phyloP scores from a whole-genome alignment of 35 echinoderm and acorn worm species.

The Strongylocentrotus purpuratus region DNA sequence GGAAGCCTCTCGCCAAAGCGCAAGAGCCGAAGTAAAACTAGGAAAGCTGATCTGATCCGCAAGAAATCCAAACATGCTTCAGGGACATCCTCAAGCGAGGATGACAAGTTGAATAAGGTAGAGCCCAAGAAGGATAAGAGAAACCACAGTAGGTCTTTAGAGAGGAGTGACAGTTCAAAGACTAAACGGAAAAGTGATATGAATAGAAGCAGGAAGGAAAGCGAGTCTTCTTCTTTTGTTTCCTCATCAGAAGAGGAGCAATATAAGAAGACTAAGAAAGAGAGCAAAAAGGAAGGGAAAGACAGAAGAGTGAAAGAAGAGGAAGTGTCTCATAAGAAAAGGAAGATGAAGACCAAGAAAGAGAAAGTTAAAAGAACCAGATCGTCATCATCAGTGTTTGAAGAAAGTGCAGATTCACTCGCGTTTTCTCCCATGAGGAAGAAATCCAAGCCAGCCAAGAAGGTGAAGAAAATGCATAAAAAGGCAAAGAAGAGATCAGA shows the following conservation, averaged over 20 bases:
- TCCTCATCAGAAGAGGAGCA: background rate
- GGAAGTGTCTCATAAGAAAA: background rate
- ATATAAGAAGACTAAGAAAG: background rate
- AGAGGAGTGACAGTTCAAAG: background rate
- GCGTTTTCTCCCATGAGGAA: background rate
- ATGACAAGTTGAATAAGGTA: background rate
- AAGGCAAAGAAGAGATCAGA: slow-evolving; percentile 4
- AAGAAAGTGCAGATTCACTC: slow-evolving; percentile 21
- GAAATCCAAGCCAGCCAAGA: background rate
- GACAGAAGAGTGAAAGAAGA: background rate
- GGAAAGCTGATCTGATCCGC: slow-evolving; percentile 33
- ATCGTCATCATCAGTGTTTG: slow-evolving; percentile 9
- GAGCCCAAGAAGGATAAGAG: background rate
- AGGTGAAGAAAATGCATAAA: slow-evolving; percentile 12
- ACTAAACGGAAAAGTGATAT: background rate
- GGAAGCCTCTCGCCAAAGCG: background rate
- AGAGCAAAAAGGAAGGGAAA: background rate
- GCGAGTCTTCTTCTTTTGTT: background rate
- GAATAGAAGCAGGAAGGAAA: background rate
- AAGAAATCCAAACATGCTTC: background rate
- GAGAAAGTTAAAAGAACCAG: background rate
- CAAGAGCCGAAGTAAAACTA: slow-evolving; percentile 38
- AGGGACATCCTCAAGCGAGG: slow-evolving; percentile 1
- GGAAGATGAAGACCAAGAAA: slow-evolving; percentile 8
- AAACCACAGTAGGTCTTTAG: background rate